Base-by-base conservation (phyloP, 2,888 invertebrate species). In the Suillia variegata region DNA sequence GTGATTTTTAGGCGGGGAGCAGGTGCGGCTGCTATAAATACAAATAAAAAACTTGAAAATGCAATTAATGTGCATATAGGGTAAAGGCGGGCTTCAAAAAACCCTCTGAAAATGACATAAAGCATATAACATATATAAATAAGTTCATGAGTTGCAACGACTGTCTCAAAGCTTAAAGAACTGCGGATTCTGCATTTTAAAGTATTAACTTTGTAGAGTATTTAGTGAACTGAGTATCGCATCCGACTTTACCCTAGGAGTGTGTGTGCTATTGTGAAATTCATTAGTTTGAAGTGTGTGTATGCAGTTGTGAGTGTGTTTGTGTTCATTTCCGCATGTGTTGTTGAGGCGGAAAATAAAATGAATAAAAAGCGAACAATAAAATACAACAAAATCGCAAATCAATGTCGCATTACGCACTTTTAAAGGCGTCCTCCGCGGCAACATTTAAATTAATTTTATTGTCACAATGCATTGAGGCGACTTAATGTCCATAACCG, bases 401-500 rank as follows among this genome's bases (percentile, higher is more conserved):
- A 45, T 45, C 45, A 45, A 45, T 45, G 45, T 45, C 45, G 45
- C 45, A 45, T 45, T 45, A 45, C 17, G 45, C 45, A 20, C 13
- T 45, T n/a, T n/a, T n/a, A n/a, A 17, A 45, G 13, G 38, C 20
- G 5, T 6, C 17, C 17, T 6, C 18, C 17, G 18, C 20, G 20
- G 45, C 45, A 10, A n/a, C 38, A 8, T 31, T 38, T 68, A 70
- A 70, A 75, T 73, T 74, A 70, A 76, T 75, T 74, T 69, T 70
- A 69, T 74, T 76, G 72, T 68, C 69, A 64, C 62, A 71, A 68
- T 66, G 67, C 69, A 76, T 70, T 74, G 75, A 71, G 71, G 71
- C 73, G 70, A 69, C 68, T 71, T 70, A 71, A 73, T 77, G 67
- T 67, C 66, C 68, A 69, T 70, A 71, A 75, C 69, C 70, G 68